A percentile compares a stretch with the other conserved stretches of the same genome.
phyloP scores from a whole-genome alignment of 2,888 invertebrate genomes.

The Ophion ventricosus region DNA sequence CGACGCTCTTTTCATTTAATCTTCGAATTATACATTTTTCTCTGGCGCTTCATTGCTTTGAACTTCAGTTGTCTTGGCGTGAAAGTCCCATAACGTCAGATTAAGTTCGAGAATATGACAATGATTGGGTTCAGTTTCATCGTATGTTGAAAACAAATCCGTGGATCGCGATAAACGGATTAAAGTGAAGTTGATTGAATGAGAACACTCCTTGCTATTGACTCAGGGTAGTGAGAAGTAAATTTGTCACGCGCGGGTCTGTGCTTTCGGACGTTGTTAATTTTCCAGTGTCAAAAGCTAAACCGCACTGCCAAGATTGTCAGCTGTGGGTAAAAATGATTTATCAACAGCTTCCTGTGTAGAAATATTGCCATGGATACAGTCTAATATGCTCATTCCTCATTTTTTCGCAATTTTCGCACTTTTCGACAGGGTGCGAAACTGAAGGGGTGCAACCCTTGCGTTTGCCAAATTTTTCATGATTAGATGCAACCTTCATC shows the following conservation, averaged over 20 bases:
- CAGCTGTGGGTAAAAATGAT: too few relatives aligned
- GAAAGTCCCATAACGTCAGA: not conserved
- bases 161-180: not conserved
- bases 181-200: not conserved
- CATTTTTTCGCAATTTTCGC: too few relatives aligned
- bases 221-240: not conserved
- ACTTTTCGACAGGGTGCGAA: too few relatives aligned
- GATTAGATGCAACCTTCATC: too few relatives aligned
- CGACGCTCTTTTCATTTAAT: constrained; percentile 2
- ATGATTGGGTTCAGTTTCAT: not conserved
- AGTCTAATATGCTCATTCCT: too few relatives aligned
- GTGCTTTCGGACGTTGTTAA: not conserved
- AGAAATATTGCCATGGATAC: too few relatives aligned
- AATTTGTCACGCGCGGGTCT: not conserved
- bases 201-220: not conserved
- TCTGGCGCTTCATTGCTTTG: not conserved
- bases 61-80: not conserved
- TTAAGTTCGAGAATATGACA: not conserved
- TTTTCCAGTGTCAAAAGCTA: not conserved
- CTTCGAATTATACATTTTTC: not conserved
- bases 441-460: too few relatives aligned
- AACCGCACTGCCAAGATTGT: too few relatives aligned
- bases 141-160: not conserved
- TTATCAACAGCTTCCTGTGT: too few relatives aligned
- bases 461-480: too few relatives aligned